Evolutionary conservation across 2,888 invertebrate genomes (phyloP).

Genomic region (Acleris sparsana): DNA sequence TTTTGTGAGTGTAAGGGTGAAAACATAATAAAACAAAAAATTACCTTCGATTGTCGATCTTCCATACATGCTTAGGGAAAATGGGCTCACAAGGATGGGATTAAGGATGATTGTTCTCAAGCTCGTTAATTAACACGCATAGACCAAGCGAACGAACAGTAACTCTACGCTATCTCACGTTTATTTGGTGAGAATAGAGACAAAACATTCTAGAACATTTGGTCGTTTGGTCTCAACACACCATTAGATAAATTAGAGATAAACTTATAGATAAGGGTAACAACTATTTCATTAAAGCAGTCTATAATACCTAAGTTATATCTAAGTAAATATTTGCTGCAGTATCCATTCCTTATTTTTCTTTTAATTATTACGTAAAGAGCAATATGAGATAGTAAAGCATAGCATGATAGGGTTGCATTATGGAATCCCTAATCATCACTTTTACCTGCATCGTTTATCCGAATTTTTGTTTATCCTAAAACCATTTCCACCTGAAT

Average conservation of each 20-base stretch:
- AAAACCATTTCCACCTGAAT: too few species aligned
- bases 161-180: too few species aligned
- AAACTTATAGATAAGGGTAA: conserved; percentile 54
- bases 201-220: too few species aligned
- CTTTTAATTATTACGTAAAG: background rate
- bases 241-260: conserved; percentile 45
- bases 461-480: too few species aligned
- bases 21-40: conserved; percentile 61
- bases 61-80: conserved; percentile 75
- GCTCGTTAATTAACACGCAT: conserved; percentile 38
- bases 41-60: conserved; percentile 75
- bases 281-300: conserved; percentile 59
- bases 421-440: too few species aligned
- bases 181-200: too few species aligned
- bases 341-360: conserved; percentile 12
- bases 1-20: conserved; percentile 28
- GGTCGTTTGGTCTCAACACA: too few species aligned
- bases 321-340: conserved; percentile 11
- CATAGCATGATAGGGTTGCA: background rate
- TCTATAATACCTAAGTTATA: conserved; percentile 23
- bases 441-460: too few species aligned
- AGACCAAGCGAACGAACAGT: too few species aligned
- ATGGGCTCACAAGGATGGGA: conserved; percentile 55
- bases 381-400: background rate
- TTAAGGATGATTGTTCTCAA: conserved; percentile 53